Evolutionary conservation across 2,797 vertebrate genomes (phyloP), one percentile per base, ranked within the genome.

Genomic region (Chloroceryle inda): DNA sequence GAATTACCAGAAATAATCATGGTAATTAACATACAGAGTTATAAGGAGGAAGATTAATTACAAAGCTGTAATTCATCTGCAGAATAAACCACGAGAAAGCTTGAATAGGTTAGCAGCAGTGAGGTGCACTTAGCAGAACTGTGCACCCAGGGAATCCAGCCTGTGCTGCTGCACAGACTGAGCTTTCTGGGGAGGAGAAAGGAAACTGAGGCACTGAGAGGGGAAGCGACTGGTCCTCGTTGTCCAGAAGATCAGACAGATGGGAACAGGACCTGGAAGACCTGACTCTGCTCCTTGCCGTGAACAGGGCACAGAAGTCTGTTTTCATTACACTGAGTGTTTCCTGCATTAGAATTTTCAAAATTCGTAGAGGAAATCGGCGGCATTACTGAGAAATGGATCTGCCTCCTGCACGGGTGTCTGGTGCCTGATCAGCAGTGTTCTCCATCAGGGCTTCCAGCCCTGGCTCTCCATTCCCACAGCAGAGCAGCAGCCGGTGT

Each of bases 1-100:
- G 91, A 88, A 95, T 88, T 95, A 96, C 92, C 78, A 92, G 96
- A 95, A 97, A 97, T 97, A 96, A 96, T 93, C 5, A 33, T 27
- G 40, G 85, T 97, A 97, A 97, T 97, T 96, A 97, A 92, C 91
- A 96, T 67, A 89, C 4, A 88, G 92, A 88, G 84, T 87, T 89
- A 88, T 72, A 81, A 94, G 89, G 67, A 92, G 89, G 42, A 88
- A 97, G 94, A 97, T 90, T 79, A 95, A 98, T 97, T 96, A 94
- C 84, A 45, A 91, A 93, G 87, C 94, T 44, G 77, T 86, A 92
- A 94, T 80, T 97, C 89, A 87, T 75, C 58, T 82, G 88, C 76
- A 84, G 59, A 88, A 85, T 78, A 59, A 52, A 29, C 61, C 38
- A 2, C 0, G 44, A 79, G 49, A 42, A 40, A 11, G 45, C 6